These are phyloP conservation scores for Tortrix viridana DNA, from an alignment of 2,888 invertebrate species.

Conservation along the genomic window DNA sequence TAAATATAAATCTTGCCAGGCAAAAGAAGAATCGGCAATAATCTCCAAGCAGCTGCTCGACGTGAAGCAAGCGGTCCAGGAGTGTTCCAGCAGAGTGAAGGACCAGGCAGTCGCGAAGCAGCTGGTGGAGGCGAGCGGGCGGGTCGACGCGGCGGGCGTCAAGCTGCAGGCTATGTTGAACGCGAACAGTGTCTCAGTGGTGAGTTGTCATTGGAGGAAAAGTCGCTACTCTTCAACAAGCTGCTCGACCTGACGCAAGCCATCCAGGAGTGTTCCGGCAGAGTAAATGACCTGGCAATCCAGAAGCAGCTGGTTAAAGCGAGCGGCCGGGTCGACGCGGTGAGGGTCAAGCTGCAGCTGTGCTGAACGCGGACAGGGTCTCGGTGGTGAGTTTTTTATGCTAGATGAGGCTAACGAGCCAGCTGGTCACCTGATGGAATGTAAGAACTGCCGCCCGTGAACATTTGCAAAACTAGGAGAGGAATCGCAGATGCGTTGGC, in stretches of 20 bases:
- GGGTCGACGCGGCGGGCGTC: constrained; percentile 41
- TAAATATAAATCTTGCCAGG: constrained; percentile 42
- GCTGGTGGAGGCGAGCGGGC: constrained; percentile 41
- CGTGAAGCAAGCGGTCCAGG: constrained; percentile 50
- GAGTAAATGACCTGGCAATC: constrained; percentile 40
- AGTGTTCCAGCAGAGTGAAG: constrained; percentile 46
- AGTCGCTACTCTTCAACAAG: constrained; percentile 45
- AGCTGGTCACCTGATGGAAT: too few species aligned
- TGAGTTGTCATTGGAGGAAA: constrained; percentile 55
- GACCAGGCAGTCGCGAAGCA: constrained; percentile 36
- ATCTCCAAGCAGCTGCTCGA: constrained; percentile 50
- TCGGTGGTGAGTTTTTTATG: constrained; percentile 30
- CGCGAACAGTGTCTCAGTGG: constrained; percentile 42
- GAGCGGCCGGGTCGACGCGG: constrained; percentile 39
- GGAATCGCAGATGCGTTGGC: too few species aligned
- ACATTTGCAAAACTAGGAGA: too few species aligned
- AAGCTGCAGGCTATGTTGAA: constrained; percentile 42
- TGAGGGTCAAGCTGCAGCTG: constrained; percentile 41
- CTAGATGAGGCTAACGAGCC: too few species aligned
- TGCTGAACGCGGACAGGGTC: constrained; percentile 38
- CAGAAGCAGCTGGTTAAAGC: constrained; percentile 40
- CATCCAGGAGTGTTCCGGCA: constrained; percentile 48
- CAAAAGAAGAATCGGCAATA: constrained; percentile 50
- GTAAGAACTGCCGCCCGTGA: too few species aligned
- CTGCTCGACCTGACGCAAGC: constrained; percentile 50